Evolutionary conservation across 2,797 vertebrate genomes (phyloP).

Genomic region (Clarias platycephalus): DNA sequence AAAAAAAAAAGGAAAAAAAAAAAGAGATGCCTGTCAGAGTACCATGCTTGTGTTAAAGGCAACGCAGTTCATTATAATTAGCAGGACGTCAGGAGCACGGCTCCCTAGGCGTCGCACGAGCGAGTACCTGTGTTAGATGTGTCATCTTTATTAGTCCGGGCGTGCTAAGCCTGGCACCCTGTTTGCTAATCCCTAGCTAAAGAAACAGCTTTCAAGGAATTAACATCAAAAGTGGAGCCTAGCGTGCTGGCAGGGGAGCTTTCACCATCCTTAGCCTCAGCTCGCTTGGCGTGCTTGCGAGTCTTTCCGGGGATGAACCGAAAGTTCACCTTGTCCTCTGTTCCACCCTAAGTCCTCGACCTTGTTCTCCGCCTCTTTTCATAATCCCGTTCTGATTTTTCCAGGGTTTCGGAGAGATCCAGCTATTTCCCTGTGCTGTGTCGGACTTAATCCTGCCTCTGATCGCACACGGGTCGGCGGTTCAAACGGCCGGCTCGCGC

Average conservation of each 20-base stretch:
- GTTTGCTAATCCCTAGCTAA: conserved; percentile 82
- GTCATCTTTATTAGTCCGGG: conserved; percentile 83
- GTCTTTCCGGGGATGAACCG: conserved; percentile 69
- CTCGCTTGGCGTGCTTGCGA: conserved; percentile 17
- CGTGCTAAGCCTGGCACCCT: conserved; percentile 80
- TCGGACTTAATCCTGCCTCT: conserved; percentile 52
- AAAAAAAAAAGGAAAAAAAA: background rate
- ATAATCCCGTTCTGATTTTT: conserved; percentile 71
- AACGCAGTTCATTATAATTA: conserved; percentile 75
- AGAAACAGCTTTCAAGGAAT: conserved; percentile 86
- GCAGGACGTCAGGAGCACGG: conserved; percentile 70
- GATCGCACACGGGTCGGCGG: conserved; percentile 47
- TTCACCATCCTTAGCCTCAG: conserved; percentile 76
- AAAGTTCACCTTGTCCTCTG: conserved; percentile 80
- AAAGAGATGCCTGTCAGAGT: conserved; percentile 46
- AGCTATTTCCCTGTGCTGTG: conserved; percentile 48
- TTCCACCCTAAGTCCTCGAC: conserved; percentile 77
- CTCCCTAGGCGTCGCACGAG: conserved; percentile 69
- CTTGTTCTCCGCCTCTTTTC: conserved; percentile 76
- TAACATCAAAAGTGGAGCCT: conserved; percentile 85
- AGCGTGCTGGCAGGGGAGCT: conserved; percentile 77
- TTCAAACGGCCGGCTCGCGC: conserved; percentile 18
- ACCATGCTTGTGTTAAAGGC: conserved; percentile 54
- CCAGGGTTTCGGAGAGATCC: conserved; percentile 56
- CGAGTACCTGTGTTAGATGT: conserved; percentile 80